Base-by-base conservation (phyloP, 2,888 invertebrate species). In the Sarcophaga subvicina region DNA sequence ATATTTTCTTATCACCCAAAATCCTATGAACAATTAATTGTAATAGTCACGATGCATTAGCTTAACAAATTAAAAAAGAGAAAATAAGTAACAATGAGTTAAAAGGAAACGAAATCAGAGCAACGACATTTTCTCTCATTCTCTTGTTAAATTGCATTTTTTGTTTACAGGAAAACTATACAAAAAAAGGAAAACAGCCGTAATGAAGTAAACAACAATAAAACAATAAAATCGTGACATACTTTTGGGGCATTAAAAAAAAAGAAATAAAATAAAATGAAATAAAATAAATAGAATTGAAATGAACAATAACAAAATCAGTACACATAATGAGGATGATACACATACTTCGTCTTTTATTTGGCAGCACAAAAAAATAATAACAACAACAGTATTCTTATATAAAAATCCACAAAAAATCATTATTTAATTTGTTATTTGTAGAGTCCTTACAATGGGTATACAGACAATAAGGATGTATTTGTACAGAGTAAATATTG, bases 201-300 rank as follows among this genome's bases (percentile, higher is more conserved):
- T 59, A 64, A 80, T 25, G 66, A 25, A 60, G 17, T 45, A 60
- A 64, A 77, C 27, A 22, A 22, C 22, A 22, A 22, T 22, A 22
- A 22, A 77, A 77, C 22, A 22, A 22, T 62, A 63, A 85, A 69
- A 60, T n/a, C 72, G 66, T 85, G 77, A 22, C 80, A 80, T 72
- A 85, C 80, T 85, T 80, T 80, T 77, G n/a, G 85, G 72, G 66
- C 64, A 60, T 45, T n/a, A 71, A 22, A 22, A 22, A 22, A 22
- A 22, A 22, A 22, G 22, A n/a, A n/a, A 22, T 22, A 22, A 22
- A 22, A 22, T 22, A 22, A 22, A 22, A 22, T 22, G 22, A 22
- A 22, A 22, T 22, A 22, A 22, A 22, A 22, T 22, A 22, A 22
- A 1, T 22, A 22, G 22, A 22, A 22, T 22, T 47, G 47, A 47